phyloP scores from a whole-genome alignment of 1,140 invertebrate genomes.

The Conus betulinus region DNA sequence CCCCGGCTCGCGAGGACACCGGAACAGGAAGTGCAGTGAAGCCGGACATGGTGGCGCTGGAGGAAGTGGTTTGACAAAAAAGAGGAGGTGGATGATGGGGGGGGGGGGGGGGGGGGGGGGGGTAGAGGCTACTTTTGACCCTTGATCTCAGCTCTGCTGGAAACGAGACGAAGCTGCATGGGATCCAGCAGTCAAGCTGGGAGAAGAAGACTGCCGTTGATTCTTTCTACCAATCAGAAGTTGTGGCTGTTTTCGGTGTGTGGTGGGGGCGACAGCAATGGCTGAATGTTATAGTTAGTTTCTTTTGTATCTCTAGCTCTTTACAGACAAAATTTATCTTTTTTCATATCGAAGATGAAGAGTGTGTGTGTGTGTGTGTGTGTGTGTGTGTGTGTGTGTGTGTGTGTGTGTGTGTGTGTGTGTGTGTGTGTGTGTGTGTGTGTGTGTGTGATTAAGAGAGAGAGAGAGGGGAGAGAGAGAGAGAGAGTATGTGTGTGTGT shows the following conservation, averaged over 20 bases:
- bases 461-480: no score
- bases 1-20: not conserved
- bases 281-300: no score
- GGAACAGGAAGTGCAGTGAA: not conserved
- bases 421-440: no score
- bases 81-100: not conserved
- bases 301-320: no score
- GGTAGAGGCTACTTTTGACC: not conserved
- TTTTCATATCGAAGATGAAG: no score
- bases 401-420: no score
- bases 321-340: no score
- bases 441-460: no score
- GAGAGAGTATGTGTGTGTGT: not conserved
- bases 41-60: constrained; percentile 30
- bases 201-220: not conserved
- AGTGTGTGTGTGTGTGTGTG: no score
- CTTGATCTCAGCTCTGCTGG: not conserved
- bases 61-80: constrained; percentile 14
- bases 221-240: not conserved
- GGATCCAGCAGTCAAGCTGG: not conserved
- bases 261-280: not conserved
- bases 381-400: no score
- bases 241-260: not conserved
- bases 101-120: not conserved
- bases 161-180: no score